phyloP scores from a whole-genome alignment of 2,797 vertebrate species.

The Chromobotia macracanthus region DNA sequence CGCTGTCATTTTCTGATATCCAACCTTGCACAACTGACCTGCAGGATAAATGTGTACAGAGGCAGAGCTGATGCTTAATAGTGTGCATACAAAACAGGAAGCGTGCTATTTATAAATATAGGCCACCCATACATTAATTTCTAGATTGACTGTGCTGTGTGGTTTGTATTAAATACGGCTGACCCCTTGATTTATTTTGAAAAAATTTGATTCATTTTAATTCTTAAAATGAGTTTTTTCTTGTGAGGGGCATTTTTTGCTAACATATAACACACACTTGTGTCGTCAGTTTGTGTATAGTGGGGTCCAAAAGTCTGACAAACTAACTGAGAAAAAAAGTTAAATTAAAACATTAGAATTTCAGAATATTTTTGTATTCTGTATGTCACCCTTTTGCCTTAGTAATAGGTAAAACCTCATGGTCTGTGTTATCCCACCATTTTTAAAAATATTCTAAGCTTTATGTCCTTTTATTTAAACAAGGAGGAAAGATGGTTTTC shows the following conservation, averaged over 20 bases:
- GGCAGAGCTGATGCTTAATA: constrained; percentile 52
- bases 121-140: constrained; percentile 63
- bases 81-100: constrained; percentile 48
- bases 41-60: constrained; percentile 44
- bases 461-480: too few species aligned
- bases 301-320: too few species aligned
- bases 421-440: too few species aligned
- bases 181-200: not conserved
- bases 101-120: constrained; percentile 52
- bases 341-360: too few species aligned
- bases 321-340: too few species aligned
- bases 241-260: not conserved
- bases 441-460: too few species aligned
- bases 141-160: constrained; percentile 47
- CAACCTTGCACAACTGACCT: constrained; percentile 58
- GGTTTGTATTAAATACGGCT: not conserved
- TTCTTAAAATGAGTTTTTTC: too few species aligned
- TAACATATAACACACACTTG: too few species aligned
- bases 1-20: constrained; percentile 57
- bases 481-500: too few species aligned
- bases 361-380: not conserved
- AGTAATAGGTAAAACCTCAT: not conserved
- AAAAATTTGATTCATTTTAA: not conserved
- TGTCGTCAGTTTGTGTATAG: too few species aligned
- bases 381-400: not conserved